phyloP scores from a whole-genome alignment of 1,140 invertebrate species.

The Lucilia sericata region DNA sequence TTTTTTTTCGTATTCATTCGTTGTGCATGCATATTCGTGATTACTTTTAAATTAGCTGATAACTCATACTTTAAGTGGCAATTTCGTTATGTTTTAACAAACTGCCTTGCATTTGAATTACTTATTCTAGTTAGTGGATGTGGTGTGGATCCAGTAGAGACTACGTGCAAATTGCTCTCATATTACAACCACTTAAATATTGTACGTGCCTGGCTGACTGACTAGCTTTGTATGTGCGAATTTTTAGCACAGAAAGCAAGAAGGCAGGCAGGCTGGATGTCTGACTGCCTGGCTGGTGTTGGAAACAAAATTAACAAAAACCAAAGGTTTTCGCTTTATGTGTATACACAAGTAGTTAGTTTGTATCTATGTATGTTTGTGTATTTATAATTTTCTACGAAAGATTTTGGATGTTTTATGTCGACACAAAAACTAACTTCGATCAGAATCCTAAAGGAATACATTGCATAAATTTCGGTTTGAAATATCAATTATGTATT shows the following conservation, averaged over 20 bases:
- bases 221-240: neutral
- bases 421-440: too few species aligned
- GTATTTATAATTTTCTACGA: too few species aligned
- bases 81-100: slow-evolving; percentile 43
- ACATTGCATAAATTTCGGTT: too few species aligned
- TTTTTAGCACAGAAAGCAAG: neutral
- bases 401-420: too few species aligned
- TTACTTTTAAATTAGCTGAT: slow-evolving; percentile 41
- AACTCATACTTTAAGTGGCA: slow-evolving; percentile 38
- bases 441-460: too few species aligned
- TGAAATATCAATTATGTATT: too few species aligned
- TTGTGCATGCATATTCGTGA: slow-evolving; percentile 34
- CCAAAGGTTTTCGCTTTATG: neutral
- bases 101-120: slow-evolving; percentile 32
- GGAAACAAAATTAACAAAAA: neutral
- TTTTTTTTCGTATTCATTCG: slow-evolving; percentile 18
- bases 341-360: neutral
- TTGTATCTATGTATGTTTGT: too few species aligned
- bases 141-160: slow-evolving; percentile 1
- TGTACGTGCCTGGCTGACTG: slow-evolving; percentile 25
- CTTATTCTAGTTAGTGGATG: slow-evolving; percentile 31
- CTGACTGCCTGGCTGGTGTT: neutral
- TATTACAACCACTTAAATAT: slow-evolving; percentile 41
- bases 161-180: slow-evolving; percentile 41
- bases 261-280: neutral